phyloP scores from a whole-genome alignment of 2,888 invertebrate species.

The Pandemis cinnamomeana region DNA sequence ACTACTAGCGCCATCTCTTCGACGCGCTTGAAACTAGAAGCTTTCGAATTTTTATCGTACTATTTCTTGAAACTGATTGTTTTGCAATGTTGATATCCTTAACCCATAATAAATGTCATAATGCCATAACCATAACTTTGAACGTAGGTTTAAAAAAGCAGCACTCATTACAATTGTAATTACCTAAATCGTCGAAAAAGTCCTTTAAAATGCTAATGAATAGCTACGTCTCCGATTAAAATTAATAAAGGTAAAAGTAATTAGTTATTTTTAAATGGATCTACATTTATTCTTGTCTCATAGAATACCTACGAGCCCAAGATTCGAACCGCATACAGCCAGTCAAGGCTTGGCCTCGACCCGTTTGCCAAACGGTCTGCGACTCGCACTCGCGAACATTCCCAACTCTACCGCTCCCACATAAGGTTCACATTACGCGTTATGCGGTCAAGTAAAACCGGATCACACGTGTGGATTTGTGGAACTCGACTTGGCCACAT shows the following conservation, averaged over 20 bases:
- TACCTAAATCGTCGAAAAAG: too few relatives aligned
- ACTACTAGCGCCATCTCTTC: slow-evolving; percentile 56
- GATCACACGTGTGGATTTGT: slow-evolving; percentile 49
- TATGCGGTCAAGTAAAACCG: slow-evolving; percentile 54
- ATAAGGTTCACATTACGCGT: slow-evolving; percentile 4
- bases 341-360: slow-evolving; percentile 56
- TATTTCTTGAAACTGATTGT: slow-evolving; percentile 18
- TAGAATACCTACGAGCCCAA: not conserved
- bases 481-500: slow-evolving; percentile 54
- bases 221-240: too few relatives aligned
- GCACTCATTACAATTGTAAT: too few relatives aligned
- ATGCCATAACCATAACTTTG: too few relatives aligned
- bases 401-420: not conserved
- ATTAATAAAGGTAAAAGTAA: not conserved
- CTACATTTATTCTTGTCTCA: too few relatives aligned
- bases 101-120: too few relatives aligned
- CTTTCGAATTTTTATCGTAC: slow-evolving; percentile 1
- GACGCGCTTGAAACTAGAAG: not conserved
- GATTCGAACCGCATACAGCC: slow-evolving; percentile 21
- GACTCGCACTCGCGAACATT: slow-evolving; percentile 40
- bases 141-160: too few relatives aligned
- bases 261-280: too few relatives aligned
- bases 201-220: too few relatives aligned
- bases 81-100: too few relatives aligned
- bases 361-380: slow-evolving; percentile 49